These are phyloP conservation scores for Todiramphus saurophagus DNA, from an alignment of 2,113 vertebrate genomes.

Conservation along the genomic window DNA sequence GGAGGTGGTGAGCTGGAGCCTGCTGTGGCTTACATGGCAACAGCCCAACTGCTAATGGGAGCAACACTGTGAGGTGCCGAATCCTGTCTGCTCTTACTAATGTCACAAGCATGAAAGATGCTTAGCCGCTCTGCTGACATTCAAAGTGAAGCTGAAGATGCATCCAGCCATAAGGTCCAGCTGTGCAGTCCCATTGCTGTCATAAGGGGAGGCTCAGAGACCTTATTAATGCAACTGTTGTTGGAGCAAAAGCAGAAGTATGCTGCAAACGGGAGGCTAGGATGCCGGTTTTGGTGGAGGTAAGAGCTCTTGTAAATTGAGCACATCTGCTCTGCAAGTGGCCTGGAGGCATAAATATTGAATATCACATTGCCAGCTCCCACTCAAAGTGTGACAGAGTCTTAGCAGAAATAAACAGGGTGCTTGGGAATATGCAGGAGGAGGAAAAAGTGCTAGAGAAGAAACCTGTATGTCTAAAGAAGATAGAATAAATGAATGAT, in stretches of 20 bases:
- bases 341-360: not conserved
- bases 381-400: not conserved
- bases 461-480: not conserved
- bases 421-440: not conserved
- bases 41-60: not conserved
- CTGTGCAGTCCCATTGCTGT: accelerated
- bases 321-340: slow-evolving; percentile 9
- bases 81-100: not conserved
- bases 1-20: not conserved
- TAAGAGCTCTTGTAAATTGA: not conserved
- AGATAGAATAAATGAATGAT: not conserved
- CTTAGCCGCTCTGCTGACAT: not conserved
- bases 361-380: not conserved
- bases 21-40: not conserved
- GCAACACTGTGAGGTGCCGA: not conserved
- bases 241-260: not conserved
- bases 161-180: not conserved
- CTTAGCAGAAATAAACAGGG: not conserved
- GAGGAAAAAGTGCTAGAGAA: not conserved
- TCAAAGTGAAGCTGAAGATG: accelerated
- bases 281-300: not conserved
- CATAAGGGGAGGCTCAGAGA: not conserved
- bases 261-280: not conserved
- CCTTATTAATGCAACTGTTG: not conserved
- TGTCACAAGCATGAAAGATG: not conserved